phyloP scores from a whole-genome alignment of 2,797 vertebrate genomes.

The Hoplostethus mediterraneus region DNA sequence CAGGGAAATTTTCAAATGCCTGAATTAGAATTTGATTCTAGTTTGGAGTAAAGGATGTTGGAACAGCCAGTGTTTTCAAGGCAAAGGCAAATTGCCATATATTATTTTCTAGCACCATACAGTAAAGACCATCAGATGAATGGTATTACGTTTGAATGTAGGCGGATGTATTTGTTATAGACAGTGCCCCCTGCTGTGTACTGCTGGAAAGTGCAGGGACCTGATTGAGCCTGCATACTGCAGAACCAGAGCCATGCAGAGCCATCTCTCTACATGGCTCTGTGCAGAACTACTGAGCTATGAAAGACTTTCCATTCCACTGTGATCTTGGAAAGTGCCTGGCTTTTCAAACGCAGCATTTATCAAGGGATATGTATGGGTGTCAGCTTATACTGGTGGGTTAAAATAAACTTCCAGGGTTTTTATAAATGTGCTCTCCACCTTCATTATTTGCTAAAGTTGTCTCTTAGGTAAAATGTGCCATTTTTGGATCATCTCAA shows the following conservation, averaged over 20 bases:
- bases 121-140: conserved; percentile 14
- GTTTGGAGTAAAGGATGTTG: neutral
- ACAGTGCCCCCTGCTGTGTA: conserved; percentile 62
- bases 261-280: too few relatives aligned
- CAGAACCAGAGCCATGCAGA: conserved; percentile 11
- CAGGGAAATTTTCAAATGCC: neutral
- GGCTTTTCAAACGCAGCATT: conserved; percentile 11
- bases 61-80: neutral
- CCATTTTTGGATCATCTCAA: too few relatives aligned
- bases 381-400: conserved; percentile 43
- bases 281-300: conserved; percentile 13
- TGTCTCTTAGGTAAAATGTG: too few relatives aligned
- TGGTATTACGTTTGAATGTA: conserved; percentile 15
- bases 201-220: conserved; percentile 53
- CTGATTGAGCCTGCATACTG: conserved; percentile 36
- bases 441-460: too few relatives aligned
- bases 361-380: conserved; percentile 33
- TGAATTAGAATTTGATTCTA: neutral
- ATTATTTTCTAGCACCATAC: neutral
- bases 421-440: conserved; percentile 2
- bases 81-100: neutral
- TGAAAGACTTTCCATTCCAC: conserved; percentile 32
- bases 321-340: conserved; percentile 28
- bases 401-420: conserved; percentile 57
- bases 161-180: conserved; percentile 27